A percentile compares a stretch with the other conserved stretches of the same genome.
These are phyloP conservation scores for Anser brachyrhynchus DNA, from an alignment of 2,113 vertebrate species.

Conservation along the genomic window DNA sequence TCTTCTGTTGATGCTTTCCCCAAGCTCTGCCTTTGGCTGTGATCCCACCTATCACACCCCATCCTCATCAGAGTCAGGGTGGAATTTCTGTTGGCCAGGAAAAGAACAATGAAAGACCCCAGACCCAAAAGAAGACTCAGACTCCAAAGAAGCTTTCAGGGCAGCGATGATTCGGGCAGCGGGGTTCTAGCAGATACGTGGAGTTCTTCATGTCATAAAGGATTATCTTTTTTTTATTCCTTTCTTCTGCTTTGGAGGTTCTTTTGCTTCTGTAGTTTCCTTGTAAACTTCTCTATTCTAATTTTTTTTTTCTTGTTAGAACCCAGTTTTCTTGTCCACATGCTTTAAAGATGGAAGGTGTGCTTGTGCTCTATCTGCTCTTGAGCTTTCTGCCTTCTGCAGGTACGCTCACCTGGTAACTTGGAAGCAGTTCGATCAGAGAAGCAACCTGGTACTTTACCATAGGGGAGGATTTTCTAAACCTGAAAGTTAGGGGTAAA, in stretches of 20 bases:
- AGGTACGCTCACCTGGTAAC: not conserved
- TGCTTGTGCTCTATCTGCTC: fast-evolving
- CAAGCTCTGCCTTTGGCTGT: not conserved
- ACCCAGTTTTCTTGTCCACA: fast-evolving
- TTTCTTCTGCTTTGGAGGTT: not conserved
- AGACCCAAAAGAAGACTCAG: too few relatives aligned
- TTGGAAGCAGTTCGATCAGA: not conserved
- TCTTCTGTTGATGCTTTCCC: not conserved
- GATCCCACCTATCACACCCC: not conserved
- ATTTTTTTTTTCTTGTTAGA: fast-evolving
- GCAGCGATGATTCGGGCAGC: fast-evolving
- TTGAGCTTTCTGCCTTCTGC: not conserved
- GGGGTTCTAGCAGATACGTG: not conserved
- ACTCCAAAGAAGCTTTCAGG: not conserved
- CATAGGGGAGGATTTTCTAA: slow-evolving; percentile 10
- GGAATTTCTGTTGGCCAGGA: not conserved
- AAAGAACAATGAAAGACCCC: not conserved
- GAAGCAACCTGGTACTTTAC: not conserved
- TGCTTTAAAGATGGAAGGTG: not conserved
- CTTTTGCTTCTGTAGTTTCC: not conserved
- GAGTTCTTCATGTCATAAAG: not conserved
- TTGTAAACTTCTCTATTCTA: not conserved
- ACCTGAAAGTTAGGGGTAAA: not conserved
- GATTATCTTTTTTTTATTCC: not conserved
- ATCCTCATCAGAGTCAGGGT: fast-evolving